A percentile compares a stretch with the other conserved stretches of the same genome.
Conservation (phyloP, 2,888 invertebrate genomes). For the Dromius quadrimaculatus region DNA sequence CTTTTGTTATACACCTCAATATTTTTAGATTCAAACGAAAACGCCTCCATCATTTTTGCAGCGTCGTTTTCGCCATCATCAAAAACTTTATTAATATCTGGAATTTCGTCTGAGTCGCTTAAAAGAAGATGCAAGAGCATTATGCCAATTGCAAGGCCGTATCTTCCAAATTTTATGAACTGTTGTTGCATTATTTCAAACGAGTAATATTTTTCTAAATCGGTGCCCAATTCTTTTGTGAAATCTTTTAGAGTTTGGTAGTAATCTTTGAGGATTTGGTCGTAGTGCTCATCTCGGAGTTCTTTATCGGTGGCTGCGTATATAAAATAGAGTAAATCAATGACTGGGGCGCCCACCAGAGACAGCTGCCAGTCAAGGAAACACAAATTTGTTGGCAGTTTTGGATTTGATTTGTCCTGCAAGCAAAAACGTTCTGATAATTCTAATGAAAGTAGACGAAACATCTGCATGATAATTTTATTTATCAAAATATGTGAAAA, state of each 20-base stretch:
- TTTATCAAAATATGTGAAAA: too few relatives aligned
- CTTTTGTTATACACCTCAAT: conserved; percentile 54
- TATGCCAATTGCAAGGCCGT: conserved; percentile 58
- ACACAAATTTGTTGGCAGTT: conserved; percentile 57
- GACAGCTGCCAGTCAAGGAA: conserved; percentile 60
- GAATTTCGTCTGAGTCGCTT: conserved; percentile 55
- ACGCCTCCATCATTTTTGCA: conserved; percentile 54
- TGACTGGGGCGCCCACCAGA: conserved; percentile 57
- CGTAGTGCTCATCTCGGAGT: conserved; percentile 58
- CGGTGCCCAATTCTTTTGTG: conserved; percentile 57
- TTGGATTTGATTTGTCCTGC: conserved; percentile 47
- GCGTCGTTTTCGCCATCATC: conserved; percentile 28
- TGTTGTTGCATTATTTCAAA: conserved; percentile 58
- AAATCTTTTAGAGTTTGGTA: conserved; percentile 57
- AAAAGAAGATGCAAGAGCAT: conserved; percentile 58
- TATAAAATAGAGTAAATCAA: conserved; percentile 61
- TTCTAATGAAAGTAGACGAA: too few relatives aligned
- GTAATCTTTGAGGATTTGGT: conserved; percentile 59
- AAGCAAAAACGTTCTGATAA: not conserved
- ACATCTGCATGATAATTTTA: too few relatives aligned
- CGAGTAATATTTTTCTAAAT: conserved; percentile 59
- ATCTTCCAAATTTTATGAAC: conserved; percentile 58
- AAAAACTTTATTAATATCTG: conserved; percentile 53
- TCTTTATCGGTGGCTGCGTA: conserved; percentile 60
- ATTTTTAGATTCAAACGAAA: conserved; percentile 54